Evolutionary conservation across 2,888 invertebrate genomes (phyloP), one percentile per base, ranked within the genome.

Genomic region (Conomelus anceps): DNA sequence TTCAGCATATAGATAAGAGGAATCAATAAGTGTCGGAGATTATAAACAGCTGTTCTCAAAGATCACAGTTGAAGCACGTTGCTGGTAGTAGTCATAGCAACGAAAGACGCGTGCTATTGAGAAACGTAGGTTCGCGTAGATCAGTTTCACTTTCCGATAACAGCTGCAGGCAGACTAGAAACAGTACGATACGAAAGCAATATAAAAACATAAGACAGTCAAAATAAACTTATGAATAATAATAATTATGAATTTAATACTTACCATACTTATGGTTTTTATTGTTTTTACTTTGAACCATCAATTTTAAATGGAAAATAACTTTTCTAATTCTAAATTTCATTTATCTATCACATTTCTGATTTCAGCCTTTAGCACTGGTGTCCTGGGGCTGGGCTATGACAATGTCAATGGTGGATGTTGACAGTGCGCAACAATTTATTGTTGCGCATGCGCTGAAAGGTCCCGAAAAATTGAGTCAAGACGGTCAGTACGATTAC

Each of bases 301-400:
- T n/a, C n/a, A n/a, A n/a, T n/a, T n/a, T 17, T 17, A 63, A 88
- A 89, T 88, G 23, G 22, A 22, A 29, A 89, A 86, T 22, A 85
- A n/a, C 29, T 86, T 0, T 23, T 89, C 3, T 9, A 23, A 23
- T 89, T 85, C 13, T 0, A 22, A 22, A 13, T 26, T 89, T 22
- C 7, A 85, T 29, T 63, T 20, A 17, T 23, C 22, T 63, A 87
- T 85, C 85, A 63, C 91, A 90, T 90, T 89, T 91, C 90, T 86
- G 91, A 91, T 94, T 94, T 89, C 92, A 96, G 96, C 97, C 97
- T 0, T 93, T 97, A 63, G 97, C 96, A 0, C 92, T 98, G 91
- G 93, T 97, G 0, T 94, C 96, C 0, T 98, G 97, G 97, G 96
- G 97, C 26, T 95, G 95, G 91, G 94, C 95, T 87, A 93, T 97